Conservation (phyloP, 1,140 invertebrate genomes). For the Drosophila ercepeae region DNA sequence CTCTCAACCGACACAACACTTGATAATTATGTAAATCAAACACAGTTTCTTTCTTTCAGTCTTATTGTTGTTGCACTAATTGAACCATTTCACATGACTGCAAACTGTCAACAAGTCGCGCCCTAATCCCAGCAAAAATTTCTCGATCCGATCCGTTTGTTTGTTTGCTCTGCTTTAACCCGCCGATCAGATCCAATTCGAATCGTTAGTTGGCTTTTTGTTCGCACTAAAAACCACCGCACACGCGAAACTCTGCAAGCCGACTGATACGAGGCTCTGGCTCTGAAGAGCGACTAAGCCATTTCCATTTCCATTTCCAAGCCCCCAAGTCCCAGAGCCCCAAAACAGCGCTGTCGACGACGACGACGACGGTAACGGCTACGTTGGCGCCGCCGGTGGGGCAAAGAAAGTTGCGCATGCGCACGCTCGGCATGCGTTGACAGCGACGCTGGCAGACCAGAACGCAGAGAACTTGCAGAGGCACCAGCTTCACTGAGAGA, state of each 20-base stretch:
- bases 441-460: slow-evolving; percentile 25
- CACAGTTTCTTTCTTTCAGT: slow-evolving; percentile 40
- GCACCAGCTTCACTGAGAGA: background rate
- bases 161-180: slow-evolving; percentile 34
- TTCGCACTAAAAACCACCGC: slow-evolving; percentile 57
- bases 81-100: slow-evolving; percentile 66
- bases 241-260: slow-evolving; percentile 80
- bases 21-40: slow-evolving; percentile 74
- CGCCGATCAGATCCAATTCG: background rate
- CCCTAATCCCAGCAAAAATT: slow-evolving; percentile 44
- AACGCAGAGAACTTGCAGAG: slow-evolving; percentile 18
- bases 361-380: slow-evolving; percentile 7
- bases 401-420: slow-evolving; percentile 68
- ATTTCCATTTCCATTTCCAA: slow-evolving; percentile 27
- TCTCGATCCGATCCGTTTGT: slow-evolving; percentile 28
- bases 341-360: slow-evolving; percentile 23
- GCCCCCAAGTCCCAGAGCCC: slow-evolving; percentile 3
- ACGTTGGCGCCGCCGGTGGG: slow-evolving; percentile 23
- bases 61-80: slow-evolving; percentile 43
- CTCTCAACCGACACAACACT: slow-evolving; percentile 36
- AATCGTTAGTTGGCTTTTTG: slow-evolving; percentile 14
- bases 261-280: slow-evolving; percentile 63
- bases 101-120: slow-evolving; percentile 78
- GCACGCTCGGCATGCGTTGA: slow-evolving; percentile 28
- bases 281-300: slow-evolving; percentile 47